These are phyloP conservation scores for Xestia c-nigrum DNA, from an alignment of 2,888 invertebrate genomes.

Conservation along the genomic window DNA sequence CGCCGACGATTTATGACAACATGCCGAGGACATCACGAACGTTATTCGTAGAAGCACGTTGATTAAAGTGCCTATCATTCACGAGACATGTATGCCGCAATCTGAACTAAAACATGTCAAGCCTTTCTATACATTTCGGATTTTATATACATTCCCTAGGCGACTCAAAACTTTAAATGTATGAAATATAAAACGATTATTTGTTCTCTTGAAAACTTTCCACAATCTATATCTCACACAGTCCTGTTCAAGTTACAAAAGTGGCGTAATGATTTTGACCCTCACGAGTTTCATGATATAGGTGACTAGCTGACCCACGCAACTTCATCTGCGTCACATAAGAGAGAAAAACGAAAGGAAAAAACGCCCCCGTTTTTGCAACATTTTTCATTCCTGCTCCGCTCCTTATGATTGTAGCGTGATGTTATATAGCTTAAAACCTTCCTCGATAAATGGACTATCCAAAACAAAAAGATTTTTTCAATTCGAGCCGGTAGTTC, in stretches of 20 bases:
- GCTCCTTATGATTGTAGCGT: no score
- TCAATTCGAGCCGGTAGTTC: no score
- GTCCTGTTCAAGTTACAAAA: background rate
- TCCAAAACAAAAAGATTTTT: no score
- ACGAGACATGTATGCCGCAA: constrained; percentile 39
- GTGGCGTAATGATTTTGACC: background rate
- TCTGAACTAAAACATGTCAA: constrained; percentile 45
- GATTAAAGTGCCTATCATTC: constrained; percentile 68
- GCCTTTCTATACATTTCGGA: constrained; percentile 18
- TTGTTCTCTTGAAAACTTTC: background rate
- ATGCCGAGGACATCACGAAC: constrained; percentile 58
- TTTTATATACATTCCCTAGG: background rate
- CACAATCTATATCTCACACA: background rate
- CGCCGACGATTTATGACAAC: constrained; percentile 73
- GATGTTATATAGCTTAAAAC: no score
- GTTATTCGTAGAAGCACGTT: constrained; percentile 59
- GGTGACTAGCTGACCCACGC: no score
- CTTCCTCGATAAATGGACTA: no score
- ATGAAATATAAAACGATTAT: background rate
- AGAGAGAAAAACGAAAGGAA: no score
- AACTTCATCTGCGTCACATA: no score
- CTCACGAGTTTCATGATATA: constrained; percentile 12
- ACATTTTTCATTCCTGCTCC: no score
- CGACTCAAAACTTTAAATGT: background rate
- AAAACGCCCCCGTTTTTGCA: no score